Evolutionary conservation across 2,113 vertebrate species (phyloP).

Genomic region (Pluvialis apricaria): DNA sequence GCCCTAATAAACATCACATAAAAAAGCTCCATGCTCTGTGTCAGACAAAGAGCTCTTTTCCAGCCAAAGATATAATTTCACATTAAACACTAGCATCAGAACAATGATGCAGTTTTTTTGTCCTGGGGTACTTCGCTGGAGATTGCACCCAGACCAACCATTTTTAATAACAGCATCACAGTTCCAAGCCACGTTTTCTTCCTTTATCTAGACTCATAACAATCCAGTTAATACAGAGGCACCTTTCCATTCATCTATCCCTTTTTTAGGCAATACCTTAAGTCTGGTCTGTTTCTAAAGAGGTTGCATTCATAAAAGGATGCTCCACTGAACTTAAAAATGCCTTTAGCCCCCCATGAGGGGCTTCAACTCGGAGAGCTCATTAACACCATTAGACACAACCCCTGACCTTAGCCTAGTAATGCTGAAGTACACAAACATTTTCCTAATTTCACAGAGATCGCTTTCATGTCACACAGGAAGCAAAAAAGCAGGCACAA

Average conservation of each 20-base stretch:
- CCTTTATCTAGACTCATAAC: neutral
- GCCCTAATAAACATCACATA: constrained; percentile 29
- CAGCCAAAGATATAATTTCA: constrained; percentile 25
- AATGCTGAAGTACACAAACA: neutral
- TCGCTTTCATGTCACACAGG: neutral
- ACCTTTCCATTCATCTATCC: neutral
- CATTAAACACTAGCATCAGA: neutral
- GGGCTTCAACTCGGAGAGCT: neutral
- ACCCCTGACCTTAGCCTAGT: neutral
- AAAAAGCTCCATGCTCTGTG: constrained; percentile 26
- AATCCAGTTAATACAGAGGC: neutral
- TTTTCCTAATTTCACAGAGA: neutral
- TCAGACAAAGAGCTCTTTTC: constrained; percentile 13
- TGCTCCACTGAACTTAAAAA: neutral
- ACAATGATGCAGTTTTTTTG: neutral
- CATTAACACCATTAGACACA: neutral
- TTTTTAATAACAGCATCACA: neutral
- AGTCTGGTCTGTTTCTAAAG: neutral
- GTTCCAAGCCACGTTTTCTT: neutral
- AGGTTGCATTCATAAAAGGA: neutral
- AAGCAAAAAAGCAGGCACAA: neutral
- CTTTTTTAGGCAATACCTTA: neutral
- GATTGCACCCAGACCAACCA: neutral
- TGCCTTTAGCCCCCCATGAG: accelerated
- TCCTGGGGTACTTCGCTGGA: neutral